These are phyloP conservation scores for Butorides virescens DNA, from an alignment of 2,113 vertebrate genomes.

Conservation along the genomic window DNA sequence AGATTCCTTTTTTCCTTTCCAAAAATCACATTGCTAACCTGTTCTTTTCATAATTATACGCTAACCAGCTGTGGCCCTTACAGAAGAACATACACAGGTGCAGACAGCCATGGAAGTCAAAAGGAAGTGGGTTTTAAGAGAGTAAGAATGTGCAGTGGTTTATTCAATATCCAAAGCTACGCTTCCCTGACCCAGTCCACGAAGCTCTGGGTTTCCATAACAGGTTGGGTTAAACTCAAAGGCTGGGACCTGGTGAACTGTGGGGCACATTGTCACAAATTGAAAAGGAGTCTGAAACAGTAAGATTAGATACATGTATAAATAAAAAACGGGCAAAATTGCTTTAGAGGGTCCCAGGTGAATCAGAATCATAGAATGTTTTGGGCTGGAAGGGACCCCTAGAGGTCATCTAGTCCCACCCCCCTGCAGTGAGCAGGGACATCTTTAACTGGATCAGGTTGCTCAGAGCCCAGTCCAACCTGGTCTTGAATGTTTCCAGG, in stretches of 20 bases:
- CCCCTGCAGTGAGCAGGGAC: no score
- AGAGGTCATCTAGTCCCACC: no score
- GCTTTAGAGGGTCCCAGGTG: not conserved
- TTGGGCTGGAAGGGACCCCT: no score
- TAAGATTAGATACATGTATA: not conserved
- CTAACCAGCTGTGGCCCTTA: not conserved
- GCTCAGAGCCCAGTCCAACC: no score
- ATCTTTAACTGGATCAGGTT: no score
- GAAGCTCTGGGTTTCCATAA: not conserved
- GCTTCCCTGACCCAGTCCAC: not conserved
- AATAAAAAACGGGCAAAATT: not conserved
- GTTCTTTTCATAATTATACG: not conserved
- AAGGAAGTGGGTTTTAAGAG: not conserved
- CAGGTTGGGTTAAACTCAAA: not conserved
- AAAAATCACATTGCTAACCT: not conserved
- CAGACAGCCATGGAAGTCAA: not conserved
- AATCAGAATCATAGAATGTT: not conserved
- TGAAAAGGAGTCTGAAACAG: not conserved
- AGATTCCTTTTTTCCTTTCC: not conserved
- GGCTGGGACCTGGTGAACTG: not conserved
- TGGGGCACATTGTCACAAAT: not conserved
- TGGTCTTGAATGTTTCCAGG: no score
- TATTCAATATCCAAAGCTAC: not conserved
- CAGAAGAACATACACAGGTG: not conserved
- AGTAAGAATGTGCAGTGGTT: not conserved